phyloP scores from a whole-genome alignment of 1,140 invertebrate species.

The Plodia interpunctella region DNA sequence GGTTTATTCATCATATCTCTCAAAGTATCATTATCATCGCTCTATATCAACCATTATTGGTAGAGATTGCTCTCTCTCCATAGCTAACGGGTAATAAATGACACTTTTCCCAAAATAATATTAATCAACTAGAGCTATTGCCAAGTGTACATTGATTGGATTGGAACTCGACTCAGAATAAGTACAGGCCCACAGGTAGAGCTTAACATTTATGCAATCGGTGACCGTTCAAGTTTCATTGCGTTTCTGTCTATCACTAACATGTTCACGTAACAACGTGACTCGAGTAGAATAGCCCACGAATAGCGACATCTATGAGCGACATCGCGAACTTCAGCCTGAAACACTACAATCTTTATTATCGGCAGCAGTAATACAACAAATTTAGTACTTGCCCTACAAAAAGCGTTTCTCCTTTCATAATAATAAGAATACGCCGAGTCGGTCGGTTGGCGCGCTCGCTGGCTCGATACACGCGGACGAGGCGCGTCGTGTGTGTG shows the following conservation, averaged over 20 bases:
- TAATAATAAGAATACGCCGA: constrained; percentile 76
- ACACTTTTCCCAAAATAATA: too few species aligned
- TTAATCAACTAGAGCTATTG: too few species aligned
- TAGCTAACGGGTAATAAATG: too few species aligned
- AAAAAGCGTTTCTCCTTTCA: constrained; percentile 77
- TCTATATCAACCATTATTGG: too few species aligned
- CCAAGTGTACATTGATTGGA: too few species aligned
- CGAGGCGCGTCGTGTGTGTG: constrained; percentile 41
- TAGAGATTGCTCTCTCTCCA: too few species aligned
- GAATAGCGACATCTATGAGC: constrained; percentile 70
- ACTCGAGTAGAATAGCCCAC: constrained; percentile 29
- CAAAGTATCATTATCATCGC: too few species aligned
- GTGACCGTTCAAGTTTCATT: constrained; percentile 10
- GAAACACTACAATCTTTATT: constrained; percentile 75
- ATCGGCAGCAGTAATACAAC: constrained; percentile 69
- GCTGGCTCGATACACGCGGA: constrained; percentile 55
- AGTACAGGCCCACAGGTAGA: not conserved
- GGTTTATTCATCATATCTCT: too few species aligned
- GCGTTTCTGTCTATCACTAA: not conserved
- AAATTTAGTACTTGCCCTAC: constrained; percentile 77
- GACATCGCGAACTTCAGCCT: constrained; percentile 65
- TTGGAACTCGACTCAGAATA: too few species aligned
- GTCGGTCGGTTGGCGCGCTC: constrained; percentile 62
- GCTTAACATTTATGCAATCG: constrained; percentile 12
- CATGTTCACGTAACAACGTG: constrained; percentile 21